Conservation (phyloP, 2,888 invertebrate species). For the Clostera curtula region DNA sequence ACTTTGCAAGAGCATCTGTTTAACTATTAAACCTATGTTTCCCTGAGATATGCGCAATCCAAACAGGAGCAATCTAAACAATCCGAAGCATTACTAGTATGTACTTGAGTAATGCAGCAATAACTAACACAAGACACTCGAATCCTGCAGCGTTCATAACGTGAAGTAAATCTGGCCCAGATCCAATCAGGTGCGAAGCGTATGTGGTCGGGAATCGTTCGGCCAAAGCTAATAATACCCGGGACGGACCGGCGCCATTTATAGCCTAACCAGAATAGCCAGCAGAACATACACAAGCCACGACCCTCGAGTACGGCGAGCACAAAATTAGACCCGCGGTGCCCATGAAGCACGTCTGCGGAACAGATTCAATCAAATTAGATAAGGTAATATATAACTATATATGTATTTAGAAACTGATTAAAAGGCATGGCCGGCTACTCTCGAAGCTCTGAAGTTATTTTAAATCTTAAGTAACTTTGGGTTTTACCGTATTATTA, state of each 20-base stretch:
- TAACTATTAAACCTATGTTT: no score
- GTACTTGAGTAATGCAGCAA: slow-evolving; percentile 16
- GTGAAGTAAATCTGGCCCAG: slow-evolving; percentile 46
- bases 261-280: slow-evolving; percentile 64
- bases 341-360: slow-evolving; percentile 35
- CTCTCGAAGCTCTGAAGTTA: no score
- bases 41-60: no score
- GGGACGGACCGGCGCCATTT: slow-evolving; percentile 48
- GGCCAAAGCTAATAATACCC: slow-evolving; percentile 62
- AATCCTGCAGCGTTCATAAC: slow-evolving; percentile 32
- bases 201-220: slow-evolving; percentile 44
- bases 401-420: no score
- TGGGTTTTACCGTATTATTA: no score
- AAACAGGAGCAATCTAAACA: no score
- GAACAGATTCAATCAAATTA: slow-evolving; percentile 22
- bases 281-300: slow-evolving; percentile 41
- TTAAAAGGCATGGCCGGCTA: no score
- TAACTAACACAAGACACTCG: slow-evolving; percentile 23
- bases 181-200: slow-evolving; percentile 65
- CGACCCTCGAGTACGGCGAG: slow-evolving; percentile 29
- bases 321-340: slow-evolving; percentile 33
- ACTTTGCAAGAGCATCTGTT: no score
- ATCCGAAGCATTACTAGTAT: slow-evolving; percentile 4
- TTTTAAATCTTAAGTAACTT: no score
- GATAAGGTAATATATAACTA: no score